phyloP scores from a whole-genome alignment of 2,797 vertebrate species.

The Salarias fasciatus region DNA sequence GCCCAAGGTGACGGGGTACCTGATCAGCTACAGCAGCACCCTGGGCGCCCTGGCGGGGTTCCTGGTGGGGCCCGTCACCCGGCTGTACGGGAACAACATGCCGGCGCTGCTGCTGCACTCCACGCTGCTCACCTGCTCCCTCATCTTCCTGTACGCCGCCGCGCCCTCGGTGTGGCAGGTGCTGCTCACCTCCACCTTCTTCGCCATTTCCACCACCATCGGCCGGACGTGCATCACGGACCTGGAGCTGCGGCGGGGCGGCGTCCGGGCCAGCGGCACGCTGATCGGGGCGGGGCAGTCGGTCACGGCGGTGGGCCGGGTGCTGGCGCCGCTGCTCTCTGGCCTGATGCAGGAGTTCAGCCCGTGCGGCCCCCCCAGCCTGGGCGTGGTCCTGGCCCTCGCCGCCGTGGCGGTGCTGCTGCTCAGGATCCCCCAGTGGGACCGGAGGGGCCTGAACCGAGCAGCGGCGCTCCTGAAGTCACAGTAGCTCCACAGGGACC shows the following conservation, averaged over 20 bases:
- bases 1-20: constrained; percentile 89
- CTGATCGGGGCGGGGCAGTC: constrained; percentile 94
- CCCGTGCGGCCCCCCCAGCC: constrained; percentile 90
- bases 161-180: constrained; percentile 85
- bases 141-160: constrained; percentile 86
- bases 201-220: constrained; percentile 91
- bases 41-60: constrained; percentile 90
- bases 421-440: constrained; percentile 81
- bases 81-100: constrained; percentile 85
- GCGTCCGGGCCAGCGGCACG: constrained; percentile 86
- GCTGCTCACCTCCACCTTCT: constrained; percentile 87
- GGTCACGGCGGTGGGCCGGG: constrained; percentile 90
- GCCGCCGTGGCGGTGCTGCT: constrained; percentile 86
- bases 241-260: constrained; percentile 89
- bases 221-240: constrained; percentile 93
- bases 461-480: constrained; percentile 50
- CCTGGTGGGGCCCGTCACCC: constrained; percentile 88
- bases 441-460: constrained; percentile 49
- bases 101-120: constrained; percentile 88
- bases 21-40: constrained; percentile 93
- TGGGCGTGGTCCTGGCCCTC: constrained; percentile 88
- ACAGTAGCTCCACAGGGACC: constrained; percentile 11
- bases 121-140: constrained; percentile 83
- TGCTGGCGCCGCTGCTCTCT: constrained; percentile 91
- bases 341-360: constrained; percentile 94